Evolutionary conservation across 1,140 invertebrate genomes (phyloP).

Genomic region (Gryon sp.): DNA sequence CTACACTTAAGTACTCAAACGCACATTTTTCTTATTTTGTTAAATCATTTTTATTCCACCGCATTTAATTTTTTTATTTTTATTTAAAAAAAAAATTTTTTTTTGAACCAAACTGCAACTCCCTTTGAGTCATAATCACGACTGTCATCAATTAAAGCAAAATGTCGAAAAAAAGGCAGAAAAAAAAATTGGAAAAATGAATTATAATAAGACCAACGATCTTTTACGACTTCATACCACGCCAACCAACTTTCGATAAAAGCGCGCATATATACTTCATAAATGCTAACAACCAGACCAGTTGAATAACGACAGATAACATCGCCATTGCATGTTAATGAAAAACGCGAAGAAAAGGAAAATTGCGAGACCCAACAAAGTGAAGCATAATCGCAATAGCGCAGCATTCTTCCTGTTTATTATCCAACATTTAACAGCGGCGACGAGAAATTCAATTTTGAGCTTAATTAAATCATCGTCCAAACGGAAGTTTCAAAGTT

Average conservation of each 20-base stretch:
- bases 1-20: background rate
- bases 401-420: constrained; percentile 40
- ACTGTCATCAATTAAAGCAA: background rate
- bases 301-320: constrained; percentile 48
- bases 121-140: too few species aligned
- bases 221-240: constrained; percentile 13
- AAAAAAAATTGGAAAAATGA: too few species aligned
- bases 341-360: constrained; percentile 25
- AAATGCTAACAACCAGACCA: constrained; percentile 47
- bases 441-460: background rate
- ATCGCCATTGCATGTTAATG: constrained; percentile 48
- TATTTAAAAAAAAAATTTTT: too few species aligned
- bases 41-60: too few species aligned
- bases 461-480: background rate
- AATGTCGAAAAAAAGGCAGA: background rate
- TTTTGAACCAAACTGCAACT: too few species aligned
- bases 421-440: constrained; percentile 13
- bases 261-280: constrained; percentile 42
- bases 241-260: constrained; percentile 41
- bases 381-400: constrained; percentile 37
- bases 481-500: constrained; percentile 14
- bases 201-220: background rate
- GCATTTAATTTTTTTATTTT: too few species aligned
- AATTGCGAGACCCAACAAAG: constrained; percentile 31
- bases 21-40: too few species aligned